Percentiles rank a stretch among this genome's conserved stretches.
Evolutionary conservation across 1,140 invertebrate genomes (phyloP).

Genomic region (Chymomyza costata): DNA sequence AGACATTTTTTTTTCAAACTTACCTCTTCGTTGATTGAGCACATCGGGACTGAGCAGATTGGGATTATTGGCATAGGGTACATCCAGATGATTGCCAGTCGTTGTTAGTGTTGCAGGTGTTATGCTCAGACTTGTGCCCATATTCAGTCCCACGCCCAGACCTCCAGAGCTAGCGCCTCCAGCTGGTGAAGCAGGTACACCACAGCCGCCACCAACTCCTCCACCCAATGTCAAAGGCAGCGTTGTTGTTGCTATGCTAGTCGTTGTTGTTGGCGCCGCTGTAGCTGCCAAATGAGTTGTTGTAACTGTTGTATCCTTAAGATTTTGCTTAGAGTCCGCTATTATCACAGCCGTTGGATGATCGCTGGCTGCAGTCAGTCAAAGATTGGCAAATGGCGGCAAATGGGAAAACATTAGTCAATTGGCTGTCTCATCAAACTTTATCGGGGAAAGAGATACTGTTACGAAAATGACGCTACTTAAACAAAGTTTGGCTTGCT

Average conservation of each 20-base stretch:
- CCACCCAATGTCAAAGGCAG: constrained; percentile 38
- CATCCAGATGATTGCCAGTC: constrained; percentile 84
- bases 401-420: too few relatives aligned
- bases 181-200: constrained; percentile 4
- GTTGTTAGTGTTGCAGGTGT: constrained; percentile 54
- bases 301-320: constrained; percentile 70
- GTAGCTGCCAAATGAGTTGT: constrained; percentile 50
- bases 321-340: constrained; percentile 72
- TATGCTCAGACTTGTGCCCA: constrained; percentile 47
- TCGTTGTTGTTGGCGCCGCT: constrained; percentile 58
- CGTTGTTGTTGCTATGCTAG: constrained; percentile 50
- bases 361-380: constrained; percentile 55
- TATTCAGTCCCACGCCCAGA: constrained; percentile 26
- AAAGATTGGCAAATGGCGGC: too few relatives aligned
- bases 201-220: constrained; percentile 5
- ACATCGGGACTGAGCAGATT: constrained; percentile 88
- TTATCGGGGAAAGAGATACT: too few relatives aligned
- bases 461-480: constrained; percentile 30
- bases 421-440: too few relatives aligned
- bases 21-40: constrained; percentile 84
- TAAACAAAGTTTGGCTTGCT: constrained; percentile 31
- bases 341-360: constrained; percentile 74
- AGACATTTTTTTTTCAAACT: constrained; percentile 10
- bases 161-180: constrained; percentile 31
- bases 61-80: constrained; percentile 85